Evolutionary conservation across 1,140 invertebrate genomes (phyloP).

Genomic region (Apis mellifera): Amel_HAv3.1 CM009931.2:15612001-15612500

Average conservation of each 20-base stretch:
- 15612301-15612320: constrained; percentile 74
- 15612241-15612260: constrained; percentile 75
- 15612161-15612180: neutral
- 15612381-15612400: constrained; percentile 68
- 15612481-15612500: constrained; percentile 37
- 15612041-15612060: neutral
- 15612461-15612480: constrained; percentile 40
- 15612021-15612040: constrained; percentile 9
- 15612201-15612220: constrained; percentile 25
- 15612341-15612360: constrained; percentile 61
- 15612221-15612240: constrained; percentile 59
- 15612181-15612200: neutral
- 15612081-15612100: constrained; percentile 32
- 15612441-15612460: constrained; percentile 60
- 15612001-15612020: constrained; percentile 9
- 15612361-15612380: constrained; percentile 62
- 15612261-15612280: constrained; percentile 80
- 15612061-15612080: constrained; percentile 31
- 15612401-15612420: constrained; percentile 61
- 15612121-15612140: constrained; percentile 15
- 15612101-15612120: constrained; percentile 10
- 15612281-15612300: constrained; percentile 81
- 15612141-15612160: neutral
- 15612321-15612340: constrained; percentile 65
- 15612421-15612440: constrained; percentile 76